These are phyloP conservation scores for Coregonus sp. DNA, from an alignment of 2,797 vertebrate genomes.

Conservation along the genomic window DNA sequence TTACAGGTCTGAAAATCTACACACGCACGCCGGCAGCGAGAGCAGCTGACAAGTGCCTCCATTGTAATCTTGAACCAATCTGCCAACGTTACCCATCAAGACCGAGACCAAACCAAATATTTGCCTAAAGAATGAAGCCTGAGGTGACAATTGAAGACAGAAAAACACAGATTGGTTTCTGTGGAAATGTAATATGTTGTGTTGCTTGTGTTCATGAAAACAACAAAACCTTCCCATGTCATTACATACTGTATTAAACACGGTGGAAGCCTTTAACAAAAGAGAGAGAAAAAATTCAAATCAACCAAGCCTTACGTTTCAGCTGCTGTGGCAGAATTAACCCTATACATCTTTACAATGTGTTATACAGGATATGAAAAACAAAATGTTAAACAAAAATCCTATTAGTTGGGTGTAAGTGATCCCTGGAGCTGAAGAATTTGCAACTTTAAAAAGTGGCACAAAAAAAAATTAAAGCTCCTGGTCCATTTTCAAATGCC, in stretches of 20 bases:
- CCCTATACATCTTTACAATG: conserved; percentile 36
- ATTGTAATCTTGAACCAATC: conserved; percentile 8
- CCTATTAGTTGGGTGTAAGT: conserved; percentile 40
- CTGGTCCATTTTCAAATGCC: background rate
- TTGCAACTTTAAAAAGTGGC: background rate
- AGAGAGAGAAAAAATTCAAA: background rate
- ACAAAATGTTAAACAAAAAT: conserved; percentile 42
- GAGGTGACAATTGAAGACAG: background rate
- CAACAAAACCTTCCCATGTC: background rate
- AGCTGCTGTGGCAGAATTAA: background rate
- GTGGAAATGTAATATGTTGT: background rate
- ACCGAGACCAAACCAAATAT: conserved; percentile 3
- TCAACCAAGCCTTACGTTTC: background rate
- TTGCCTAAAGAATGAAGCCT: background rate
- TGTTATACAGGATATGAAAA: conserved; percentile 54
- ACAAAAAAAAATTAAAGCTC: background rate
- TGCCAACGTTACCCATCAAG: conserved; percentile 2
- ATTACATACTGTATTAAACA: background rate
- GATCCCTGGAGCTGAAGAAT: conserved; percentile 30
- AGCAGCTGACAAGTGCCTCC: conserved; percentile 3
- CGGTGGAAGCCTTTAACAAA: background rate
- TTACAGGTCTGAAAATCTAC: background rate
- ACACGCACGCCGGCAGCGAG: background rate
- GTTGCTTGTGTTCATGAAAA: background rate
- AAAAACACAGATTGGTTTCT: background rate